These are phyloP conservation scores for Notolabrus celidotus DNA, from an alignment of 2,797 vertebrate genomes.

Conservation along the genomic window DNA sequence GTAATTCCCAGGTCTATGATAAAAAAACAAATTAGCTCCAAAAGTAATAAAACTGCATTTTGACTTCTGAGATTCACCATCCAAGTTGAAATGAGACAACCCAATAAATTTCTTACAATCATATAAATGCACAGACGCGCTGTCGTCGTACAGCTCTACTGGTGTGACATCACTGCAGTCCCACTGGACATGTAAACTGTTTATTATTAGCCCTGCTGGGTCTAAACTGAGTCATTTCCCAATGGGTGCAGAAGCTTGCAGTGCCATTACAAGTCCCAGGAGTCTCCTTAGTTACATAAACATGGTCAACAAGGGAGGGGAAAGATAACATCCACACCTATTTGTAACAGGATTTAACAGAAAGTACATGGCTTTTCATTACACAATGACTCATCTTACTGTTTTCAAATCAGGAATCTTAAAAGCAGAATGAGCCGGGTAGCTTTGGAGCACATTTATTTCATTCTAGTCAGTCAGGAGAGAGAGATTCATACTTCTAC, in stretches of 20 bases:
- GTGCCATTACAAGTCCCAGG: conserved; percentile 56
- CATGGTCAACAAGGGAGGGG: conserved; percentile 34
- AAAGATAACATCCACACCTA: conserved; percentile 30
- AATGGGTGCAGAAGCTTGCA: conserved; percentile 56
- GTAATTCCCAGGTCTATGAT: conserved; percentile 1
- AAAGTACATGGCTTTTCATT: conserved; percentile 17
- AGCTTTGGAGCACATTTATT: not conserved
- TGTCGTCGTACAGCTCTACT: conserved; percentile 14
- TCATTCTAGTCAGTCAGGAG: not conserved
- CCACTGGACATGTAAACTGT: conserved; percentile 31
- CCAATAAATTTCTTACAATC: conserved; percentile 48
- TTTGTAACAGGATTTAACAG: conserved; percentile 23
- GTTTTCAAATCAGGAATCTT: conserved; percentile 2
- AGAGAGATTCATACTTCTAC: not conserved
- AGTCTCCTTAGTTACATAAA: conserved; percentile 59
- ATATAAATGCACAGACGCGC: conserved; percentile 46
- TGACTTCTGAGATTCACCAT: conserved; percentile 6
- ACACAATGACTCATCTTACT: conserved; percentile 24
- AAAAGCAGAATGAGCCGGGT: conserved; percentile 6
- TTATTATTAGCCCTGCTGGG: conserved; percentile 55
- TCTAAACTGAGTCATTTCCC: conserved; percentile 58
- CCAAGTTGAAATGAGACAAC: conserved; percentile 50
- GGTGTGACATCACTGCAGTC: conserved; percentile 35
- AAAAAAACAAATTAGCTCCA: conserved; percentile 26
- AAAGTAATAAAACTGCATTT: conserved; percentile 20